Evolutionary conservation across 2,888 invertebrate species (phyloP), one percentile per base, ranked within the genome.

Genomic region (Stictocephala bisonia): DNA sequence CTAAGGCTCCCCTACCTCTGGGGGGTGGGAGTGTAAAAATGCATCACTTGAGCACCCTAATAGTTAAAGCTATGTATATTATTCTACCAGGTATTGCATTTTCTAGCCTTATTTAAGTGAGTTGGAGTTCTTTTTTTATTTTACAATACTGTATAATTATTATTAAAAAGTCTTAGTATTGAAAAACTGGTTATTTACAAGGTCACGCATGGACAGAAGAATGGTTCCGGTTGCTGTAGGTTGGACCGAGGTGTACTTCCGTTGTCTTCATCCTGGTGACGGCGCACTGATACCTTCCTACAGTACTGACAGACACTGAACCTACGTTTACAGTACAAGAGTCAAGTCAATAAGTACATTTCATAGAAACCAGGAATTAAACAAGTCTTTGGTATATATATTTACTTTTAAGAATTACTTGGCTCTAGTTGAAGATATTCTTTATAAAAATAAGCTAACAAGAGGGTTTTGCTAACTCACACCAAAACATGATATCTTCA

Each of bases 1-100:
- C 64, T 64, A 64, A 64, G 64, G 64, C 64, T 64, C 44, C 41
- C 64, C 64, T 64, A 75, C 50, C 50, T n/a, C n/a, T n/a, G n/a
- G 50, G 53, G 41, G 69, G 71, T 69, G 71, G 73, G 71, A 71
- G 71, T 75, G 75, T 75, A 71, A 75, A 75, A 75, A 72, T 58
- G 58, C 73, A 50, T 58, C 31, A 68, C 76, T 78, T 78, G 78
- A 78, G 78, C 78, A 78, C 74, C 74, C 78, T 78, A 78, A 76
- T 75, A 77, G 74, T 78, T 78, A 76, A 78, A 77, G 78, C 78
- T 78, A 77, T 75, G 58, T 48, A 56, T 75, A 75, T 76, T 72
- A 67, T 51, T 74, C 77, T 78, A 78, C 77, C 77, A 78, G 77
- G 76, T 78, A 78, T 78, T 78, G 78, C 77, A 73, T 75, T 74